These are phyloP conservation scores for Plebejus melissa DNA, from an alignment of 2,888 invertebrate genomes.

Conservation along the genomic window DNA sequence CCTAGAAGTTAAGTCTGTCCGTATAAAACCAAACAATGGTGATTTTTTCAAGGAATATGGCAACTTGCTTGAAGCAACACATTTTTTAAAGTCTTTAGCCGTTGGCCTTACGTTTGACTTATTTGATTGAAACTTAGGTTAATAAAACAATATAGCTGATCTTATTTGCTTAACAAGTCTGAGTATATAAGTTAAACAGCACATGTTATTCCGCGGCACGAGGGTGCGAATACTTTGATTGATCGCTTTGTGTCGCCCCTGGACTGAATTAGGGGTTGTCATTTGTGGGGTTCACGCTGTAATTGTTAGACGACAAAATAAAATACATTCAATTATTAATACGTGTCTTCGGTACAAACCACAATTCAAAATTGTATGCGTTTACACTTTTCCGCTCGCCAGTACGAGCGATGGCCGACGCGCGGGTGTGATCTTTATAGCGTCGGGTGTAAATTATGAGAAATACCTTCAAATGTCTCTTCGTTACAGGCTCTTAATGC, in stretches of 20 bases:
- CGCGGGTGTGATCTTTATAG: neutral
- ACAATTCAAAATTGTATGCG: neutral
- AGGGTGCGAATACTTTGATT: conserved; percentile 28
- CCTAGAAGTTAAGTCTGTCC: too few species aligned
- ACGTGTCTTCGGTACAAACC: conserved; percentile 10
- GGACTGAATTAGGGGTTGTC: conserved; percentile 24
- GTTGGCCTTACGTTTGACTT: neutral
- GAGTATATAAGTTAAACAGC: neutral
- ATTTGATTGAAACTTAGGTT: neutral
- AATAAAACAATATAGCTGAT: neutral
- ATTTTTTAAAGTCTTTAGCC: too few species aligned
- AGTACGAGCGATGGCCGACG: neutral
- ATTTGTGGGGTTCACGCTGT: conserved; percentile 7
- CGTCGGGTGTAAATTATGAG: neutral
- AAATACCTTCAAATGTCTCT: neutral
- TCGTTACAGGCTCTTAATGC: neutral
- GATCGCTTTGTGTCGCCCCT: conserved; percentile 27
- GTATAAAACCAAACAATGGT: too few species aligned
- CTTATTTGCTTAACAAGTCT: neutral
- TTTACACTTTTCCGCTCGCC: neutral
- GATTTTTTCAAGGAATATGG: too few species aligned
- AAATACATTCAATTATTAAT: conserved; percentile 1
- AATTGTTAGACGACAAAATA: conserved; percentile 16
- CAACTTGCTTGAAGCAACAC: too few species aligned
- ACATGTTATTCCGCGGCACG: conserved; percentile 19